phyloP scores from a whole-genome alignment of 1,140 invertebrate genomes.

The Drosophila dunni region DNA sequence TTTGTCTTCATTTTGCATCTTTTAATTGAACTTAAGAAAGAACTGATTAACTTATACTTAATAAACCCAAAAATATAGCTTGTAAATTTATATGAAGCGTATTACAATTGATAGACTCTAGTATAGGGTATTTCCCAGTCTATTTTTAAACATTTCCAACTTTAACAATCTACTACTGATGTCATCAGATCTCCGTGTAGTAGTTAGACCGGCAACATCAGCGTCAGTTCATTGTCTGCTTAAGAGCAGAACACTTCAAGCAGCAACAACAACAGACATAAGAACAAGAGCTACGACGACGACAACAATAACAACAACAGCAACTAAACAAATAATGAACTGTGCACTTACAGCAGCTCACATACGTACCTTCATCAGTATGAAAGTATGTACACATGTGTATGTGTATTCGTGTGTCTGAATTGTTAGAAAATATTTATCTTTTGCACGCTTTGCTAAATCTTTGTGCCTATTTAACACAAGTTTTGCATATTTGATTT shows the following conservation, averaged over 20 bases:
- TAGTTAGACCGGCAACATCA: conserved; percentile 17
- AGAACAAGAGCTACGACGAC: conserved; percentile 10
- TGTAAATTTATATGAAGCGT: no score
- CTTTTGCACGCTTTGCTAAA: conserved; percentile 38
- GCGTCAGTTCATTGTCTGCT: conserved; percentile 60
- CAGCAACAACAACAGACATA: conserved; percentile 17
- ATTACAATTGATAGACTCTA: no score
- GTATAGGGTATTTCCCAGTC: no score
- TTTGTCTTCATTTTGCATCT: no score
- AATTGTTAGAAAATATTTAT: conserved; percentile 52
- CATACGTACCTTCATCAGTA: no score
- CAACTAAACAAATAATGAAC: conserved; percentile 33
- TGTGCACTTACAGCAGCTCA: conserved; percentile 31
- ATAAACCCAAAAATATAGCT: no score
- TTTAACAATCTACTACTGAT: conserved; percentile 43
- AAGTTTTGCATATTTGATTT: conserved; percentile 64
- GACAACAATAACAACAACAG: conserved; percentile 14
- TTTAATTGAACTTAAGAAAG: no score
- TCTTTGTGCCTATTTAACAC: conserved; percentile 48
- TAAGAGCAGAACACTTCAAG: conserved; percentile 46
- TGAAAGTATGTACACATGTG: no score
- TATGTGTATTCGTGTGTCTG: not conserved
- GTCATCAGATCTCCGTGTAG: conserved; percentile 37
- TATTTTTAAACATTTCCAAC: conserved; percentile 1
- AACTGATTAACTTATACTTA: no score